A percentile compares a stretch with the other conserved stretches of the same genome.
phyloP scores from a whole-genome alignment of 2,888 invertebrate genomes.

The Metallyticus violacea region DNA sequence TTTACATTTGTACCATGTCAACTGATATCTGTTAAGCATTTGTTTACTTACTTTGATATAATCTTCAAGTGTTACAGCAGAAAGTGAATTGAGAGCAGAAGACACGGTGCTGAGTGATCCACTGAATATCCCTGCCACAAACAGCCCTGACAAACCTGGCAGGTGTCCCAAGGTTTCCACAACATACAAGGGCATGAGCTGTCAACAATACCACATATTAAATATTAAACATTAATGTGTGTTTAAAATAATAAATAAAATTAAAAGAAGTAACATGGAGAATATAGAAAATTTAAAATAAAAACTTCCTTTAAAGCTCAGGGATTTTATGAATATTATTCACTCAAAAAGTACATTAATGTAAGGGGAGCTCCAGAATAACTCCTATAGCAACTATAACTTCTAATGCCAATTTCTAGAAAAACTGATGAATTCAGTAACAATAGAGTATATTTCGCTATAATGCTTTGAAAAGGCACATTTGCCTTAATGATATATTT shows the following conservation, averaged over 20 bases:
- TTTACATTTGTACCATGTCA: too few species aligned
- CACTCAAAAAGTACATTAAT: too few species aligned
- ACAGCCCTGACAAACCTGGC: slow-evolving; percentile 45
- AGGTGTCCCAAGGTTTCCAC: slow-evolving; percentile 56
- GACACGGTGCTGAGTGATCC: slow-evolving; percentile 90
- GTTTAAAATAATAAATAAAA: neutral
- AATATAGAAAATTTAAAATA: neutral
- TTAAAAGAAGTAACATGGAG: neutral
- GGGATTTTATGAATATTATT: too few species aligned
- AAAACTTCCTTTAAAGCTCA: too few species aligned
- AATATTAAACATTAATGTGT: neutral
- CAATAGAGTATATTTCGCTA: too few species aligned
- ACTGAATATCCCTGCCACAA: slow-evolving; percentile 71
- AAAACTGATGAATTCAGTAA: too few species aligned
- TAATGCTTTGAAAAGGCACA: too few species aligned
- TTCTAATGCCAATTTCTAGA: too few species aligned
- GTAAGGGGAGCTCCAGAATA: too few species aligned
- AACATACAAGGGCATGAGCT: slow-evolving; percentile 74
- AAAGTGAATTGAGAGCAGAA: slow-evolving; percentile 84
- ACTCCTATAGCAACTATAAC: too few species aligned
- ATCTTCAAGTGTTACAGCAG: slow-evolving; percentile 87
- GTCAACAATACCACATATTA: neutral
- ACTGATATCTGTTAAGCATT: neutral
- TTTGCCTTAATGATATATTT: too few species aligned
- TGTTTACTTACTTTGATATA: slow-evolving; percentile 58